phyloP scores from a whole-genome alignment of 1,140 invertebrate genomes.

The Bemisia tabaci region DNA sequence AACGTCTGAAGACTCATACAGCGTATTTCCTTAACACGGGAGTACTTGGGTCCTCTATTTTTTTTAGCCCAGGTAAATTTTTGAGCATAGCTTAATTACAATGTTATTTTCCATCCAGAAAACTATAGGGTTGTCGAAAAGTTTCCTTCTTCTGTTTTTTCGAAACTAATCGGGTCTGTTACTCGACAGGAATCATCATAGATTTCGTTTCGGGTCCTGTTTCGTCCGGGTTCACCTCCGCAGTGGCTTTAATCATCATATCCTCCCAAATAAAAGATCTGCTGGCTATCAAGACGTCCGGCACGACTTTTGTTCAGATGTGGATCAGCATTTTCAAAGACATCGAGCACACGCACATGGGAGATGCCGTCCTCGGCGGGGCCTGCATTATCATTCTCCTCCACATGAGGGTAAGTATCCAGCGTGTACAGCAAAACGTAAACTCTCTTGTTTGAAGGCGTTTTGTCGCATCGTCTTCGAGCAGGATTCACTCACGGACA shows the following conservation, averaged over 20 bases:
- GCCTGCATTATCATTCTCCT: conserved; percentile 56
- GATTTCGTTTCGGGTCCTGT: conserved; percentile 89
- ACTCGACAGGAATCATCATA: conserved; percentile 77
- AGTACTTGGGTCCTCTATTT: no score
- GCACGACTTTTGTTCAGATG: conserved; percentile 55
- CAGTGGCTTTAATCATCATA: conserved; percentile 79
- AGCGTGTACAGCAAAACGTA: no score
- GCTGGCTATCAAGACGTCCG: conserved; percentile 59
- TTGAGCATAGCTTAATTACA: no score
- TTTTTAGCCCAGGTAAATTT: no score
- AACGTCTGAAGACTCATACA: no score
- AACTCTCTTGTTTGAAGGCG: background rate
- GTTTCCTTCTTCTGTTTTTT: no score
- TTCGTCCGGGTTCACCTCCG: conserved; percentile 83
- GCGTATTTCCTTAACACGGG: no score
- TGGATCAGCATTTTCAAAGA: conserved; percentile 49
- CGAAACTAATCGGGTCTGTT: no score
- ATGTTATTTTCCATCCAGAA: no score
- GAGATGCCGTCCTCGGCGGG: conserved; percentile 54
- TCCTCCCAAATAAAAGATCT: conserved; percentile 77
- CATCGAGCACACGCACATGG: conserved; percentile 41
- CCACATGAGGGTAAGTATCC: conserved; percentile 45
- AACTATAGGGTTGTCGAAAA: no score
- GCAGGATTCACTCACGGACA: conserved; percentile 7
- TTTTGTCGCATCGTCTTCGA: conserved; percentile 16